A percentile compares a stretch with the other conserved stretches of the same genome.
Evolutionary conservation across 2,797 vertebrate genomes (phyloP).

Genomic region (Sebastes kiyomatsui): DNA sequence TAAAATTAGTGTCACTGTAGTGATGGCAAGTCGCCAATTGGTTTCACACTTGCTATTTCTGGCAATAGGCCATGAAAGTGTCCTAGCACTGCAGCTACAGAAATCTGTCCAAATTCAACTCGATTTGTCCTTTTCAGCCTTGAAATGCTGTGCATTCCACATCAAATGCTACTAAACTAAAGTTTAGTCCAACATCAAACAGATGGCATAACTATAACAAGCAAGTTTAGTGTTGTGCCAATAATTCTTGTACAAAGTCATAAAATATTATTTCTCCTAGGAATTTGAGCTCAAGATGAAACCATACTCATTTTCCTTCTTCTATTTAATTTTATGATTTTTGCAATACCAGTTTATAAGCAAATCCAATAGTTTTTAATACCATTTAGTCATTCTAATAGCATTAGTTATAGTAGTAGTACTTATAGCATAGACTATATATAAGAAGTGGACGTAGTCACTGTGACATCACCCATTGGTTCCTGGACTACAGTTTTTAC

Average conservation of each 20-base stretch:
- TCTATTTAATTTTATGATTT: not conserved
- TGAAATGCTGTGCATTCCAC: not conserved
- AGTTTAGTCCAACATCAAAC: not conserved
- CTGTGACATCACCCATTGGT: too few species aligned
- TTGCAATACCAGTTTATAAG: not conserved
- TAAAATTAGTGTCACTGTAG: not conserved
- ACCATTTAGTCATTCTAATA: not conserved
- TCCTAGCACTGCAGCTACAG: not conserved
- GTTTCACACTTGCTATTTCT: conserved; percentile 2
- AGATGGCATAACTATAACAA: not conserved
- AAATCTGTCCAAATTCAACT: not conserved
- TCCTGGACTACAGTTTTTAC: too few species aligned
- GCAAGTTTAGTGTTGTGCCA: not conserved
- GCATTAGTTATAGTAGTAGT: not conserved
- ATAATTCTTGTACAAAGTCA: not conserved
- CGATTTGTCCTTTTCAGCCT: not conserved
- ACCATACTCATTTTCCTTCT: not conserved
- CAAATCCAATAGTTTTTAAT: not conserved
- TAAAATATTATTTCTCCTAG: not conserved
- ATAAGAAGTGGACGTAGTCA: too few species aligned
- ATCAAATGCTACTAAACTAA: not conserved
- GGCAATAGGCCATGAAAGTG: not conserved
- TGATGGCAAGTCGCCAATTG: not conserved
- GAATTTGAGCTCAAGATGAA: not conserved
- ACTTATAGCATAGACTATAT: too few species aligned